A percentile compares a stretch with the other conserved stretches of the same genome.
phyloP scores from a whole-genome alignment of 2,888 invertebrate genomes.

The Oegoconia quadripuncta region DNA sequence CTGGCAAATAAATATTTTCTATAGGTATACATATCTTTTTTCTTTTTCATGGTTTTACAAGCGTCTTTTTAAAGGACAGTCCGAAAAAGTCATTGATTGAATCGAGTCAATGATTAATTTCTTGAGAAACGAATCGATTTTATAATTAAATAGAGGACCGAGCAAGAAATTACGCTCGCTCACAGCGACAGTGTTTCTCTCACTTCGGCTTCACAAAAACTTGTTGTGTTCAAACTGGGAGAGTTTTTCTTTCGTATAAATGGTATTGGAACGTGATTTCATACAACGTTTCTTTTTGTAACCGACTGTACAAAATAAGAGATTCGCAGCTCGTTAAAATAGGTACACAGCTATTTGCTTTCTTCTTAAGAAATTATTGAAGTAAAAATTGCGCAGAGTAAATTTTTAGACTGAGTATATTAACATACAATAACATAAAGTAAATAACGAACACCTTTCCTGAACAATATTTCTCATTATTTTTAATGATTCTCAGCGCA shows the following conservation, averaged over 20 bases:
- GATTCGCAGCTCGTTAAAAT: too few relatives aligned
- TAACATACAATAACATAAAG: constrained; percentile 41
- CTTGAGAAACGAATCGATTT: constrained; percentile 47
- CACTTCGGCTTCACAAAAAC: constrained; percentile 29
- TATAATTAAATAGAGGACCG: constrained; percentile 42
- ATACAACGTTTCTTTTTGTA: neutral
- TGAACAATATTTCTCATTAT: too few relatives aligned
- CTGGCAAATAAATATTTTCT: too few relatives aligned
- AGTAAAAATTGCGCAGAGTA: too few relatives aligned
- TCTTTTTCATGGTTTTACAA: constrained; percentile 30
- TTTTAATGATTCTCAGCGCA: constrained; percentile 56
- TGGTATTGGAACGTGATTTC: constrained; percentile 6
- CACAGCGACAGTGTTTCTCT: constrained; percentile 32
- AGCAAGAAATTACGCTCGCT: constrained; percentile 40
- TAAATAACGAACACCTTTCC: too few relatives aligned
- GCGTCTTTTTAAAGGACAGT: constrained; percentile 37
- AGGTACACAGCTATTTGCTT: too few relatives aligned
- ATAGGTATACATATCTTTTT: neutral
- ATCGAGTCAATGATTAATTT: constrained; percentile 34
- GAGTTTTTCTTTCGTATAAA: constrained; percentile 21
- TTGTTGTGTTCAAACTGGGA: constrained; percentile 18
- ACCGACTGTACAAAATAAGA: too few relatives aligned
- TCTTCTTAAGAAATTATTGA: too few relatives aligned
- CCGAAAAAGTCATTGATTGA: constrained; percentile 27
- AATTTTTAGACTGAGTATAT: constrained; percentile 41